phyloP scores from a whole-genome alignment of 53 echinoderm and acorn worm species.

The Luidia sarsii region DNA sequence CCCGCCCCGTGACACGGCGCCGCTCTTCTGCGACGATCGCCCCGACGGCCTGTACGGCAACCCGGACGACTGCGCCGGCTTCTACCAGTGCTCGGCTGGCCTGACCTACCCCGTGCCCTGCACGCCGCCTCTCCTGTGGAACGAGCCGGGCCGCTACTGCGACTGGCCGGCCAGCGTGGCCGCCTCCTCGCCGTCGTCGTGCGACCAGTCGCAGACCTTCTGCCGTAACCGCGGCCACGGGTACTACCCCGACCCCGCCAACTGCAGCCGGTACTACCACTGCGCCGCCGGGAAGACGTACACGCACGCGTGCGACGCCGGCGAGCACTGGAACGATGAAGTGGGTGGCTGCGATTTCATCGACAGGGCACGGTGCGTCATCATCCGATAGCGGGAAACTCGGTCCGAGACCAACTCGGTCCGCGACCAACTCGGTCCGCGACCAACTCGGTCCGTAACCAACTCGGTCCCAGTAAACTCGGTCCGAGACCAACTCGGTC shows the following conservation, averaged over 20 bases:
- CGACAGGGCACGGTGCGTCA: not conserved
- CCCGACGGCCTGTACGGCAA: constrained; percentile 31
- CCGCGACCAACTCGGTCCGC: too few species aligned
- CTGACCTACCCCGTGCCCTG: constrained; percentile 1
- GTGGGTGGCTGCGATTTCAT: constrained; percentile 17
- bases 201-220: not conserved
- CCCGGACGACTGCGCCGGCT: constrained; percentile 32
- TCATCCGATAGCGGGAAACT: too few species aligned
- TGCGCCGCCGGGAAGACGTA: constrained; percentile 17
- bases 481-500: too few species aligned
- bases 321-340: constrained; percentile 14
- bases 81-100: constrained; percentile 10
- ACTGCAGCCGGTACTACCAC: constrained; percentile 23
- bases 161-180: constrained; percentile 35
- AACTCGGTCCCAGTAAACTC: too few species aligned
- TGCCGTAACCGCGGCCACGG: constrained; percentile 5
- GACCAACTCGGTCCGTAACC: too few species aligned
- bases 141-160: not conserved
- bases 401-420: too few species aligned
- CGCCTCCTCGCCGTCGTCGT: too few species aligned
- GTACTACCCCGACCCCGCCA: constrained; percentile 12
- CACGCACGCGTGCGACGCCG: not conserved
- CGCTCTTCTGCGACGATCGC: constrained; percentile 27
- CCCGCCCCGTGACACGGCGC: not conserved
- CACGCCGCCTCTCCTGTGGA: constrained; percentile 6